These are phyloP conservation scores for Acromyrmex charruanus DNA, from an alignment of 1,140 invertebrate species.

Conservation along the genomic window DNA sequence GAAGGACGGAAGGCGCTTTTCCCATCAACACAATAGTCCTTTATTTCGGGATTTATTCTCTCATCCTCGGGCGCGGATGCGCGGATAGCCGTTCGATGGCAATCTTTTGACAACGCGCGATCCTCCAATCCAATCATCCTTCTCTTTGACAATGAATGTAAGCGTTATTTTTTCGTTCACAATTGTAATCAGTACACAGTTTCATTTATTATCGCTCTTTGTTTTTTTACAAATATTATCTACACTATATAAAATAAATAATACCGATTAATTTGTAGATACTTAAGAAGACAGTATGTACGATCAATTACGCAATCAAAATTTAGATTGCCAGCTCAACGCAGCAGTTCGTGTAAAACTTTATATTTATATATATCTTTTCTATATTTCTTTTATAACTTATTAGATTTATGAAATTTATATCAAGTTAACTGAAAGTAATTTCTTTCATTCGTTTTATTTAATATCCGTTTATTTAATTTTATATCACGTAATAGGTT, in stretches of 20 bases:
- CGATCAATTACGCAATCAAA: background rate
- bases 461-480: background rate
- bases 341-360: background rate
- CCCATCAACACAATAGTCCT: constrained; percentile 77
- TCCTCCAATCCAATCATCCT: background rate
- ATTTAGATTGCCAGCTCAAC: background rate
- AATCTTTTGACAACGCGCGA: constrained; percentile 29
- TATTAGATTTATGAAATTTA: constrained; percentile 11
- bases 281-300: background rate
- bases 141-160: constrained; percentile 2
- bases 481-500: background rate
- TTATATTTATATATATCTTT: background rate
- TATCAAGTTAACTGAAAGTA: constrained; percentile 16
- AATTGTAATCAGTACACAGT: background rate
- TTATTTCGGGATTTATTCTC: constrained; percentile 62
- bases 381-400: background rate
- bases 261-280: no score
- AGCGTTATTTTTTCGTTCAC: background rate
- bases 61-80: background rate
- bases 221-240: constrained; percentile 14
- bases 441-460: background rate
- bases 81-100: constrained; percentile 36
- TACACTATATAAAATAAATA: background rate
- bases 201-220: constrained; percentile 17
- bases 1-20: constrained; percentile 78